These are phyloP conservation scores for Leucopsar rothschildi DNA, from an alignment of 2,113 vertebrate genomes.

Conservation along the genomic window DNA sequence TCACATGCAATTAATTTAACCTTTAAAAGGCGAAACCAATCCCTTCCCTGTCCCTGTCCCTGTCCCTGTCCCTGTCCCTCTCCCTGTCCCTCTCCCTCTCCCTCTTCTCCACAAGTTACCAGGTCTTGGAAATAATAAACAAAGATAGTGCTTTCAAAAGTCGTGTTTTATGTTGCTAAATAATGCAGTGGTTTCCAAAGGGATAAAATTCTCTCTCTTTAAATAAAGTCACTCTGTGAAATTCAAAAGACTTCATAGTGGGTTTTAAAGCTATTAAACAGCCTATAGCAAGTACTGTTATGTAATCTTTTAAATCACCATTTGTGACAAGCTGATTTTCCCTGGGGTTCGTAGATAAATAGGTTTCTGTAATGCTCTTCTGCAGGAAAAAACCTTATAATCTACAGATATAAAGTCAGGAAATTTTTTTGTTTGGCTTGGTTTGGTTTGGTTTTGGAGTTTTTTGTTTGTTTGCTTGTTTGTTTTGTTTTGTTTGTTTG, in stretches of 20 bases:
- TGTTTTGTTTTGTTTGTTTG: too few species aligned
- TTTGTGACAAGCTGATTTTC: neutral
- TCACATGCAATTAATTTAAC: neutral
- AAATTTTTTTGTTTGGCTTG: neutral
- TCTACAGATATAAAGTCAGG: neutral
- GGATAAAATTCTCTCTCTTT: neutral
- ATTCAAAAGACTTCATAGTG: neutral
- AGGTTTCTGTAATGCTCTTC: neutral
- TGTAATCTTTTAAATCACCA: slow-evolving; percentile 17
- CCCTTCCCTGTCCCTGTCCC: too few species aligned
- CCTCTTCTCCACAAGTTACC: neutral
- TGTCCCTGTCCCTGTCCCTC: neutral
- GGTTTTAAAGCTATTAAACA: slow-evolving; percentile 4
- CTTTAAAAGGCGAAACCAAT: neutral
- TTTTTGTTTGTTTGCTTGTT: too few species aligned
- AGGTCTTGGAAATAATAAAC: neutral
- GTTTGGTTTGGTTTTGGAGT: too few species aligned
- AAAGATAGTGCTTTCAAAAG: neutral
- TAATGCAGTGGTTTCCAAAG: neutral
- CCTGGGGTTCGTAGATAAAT: neutral
- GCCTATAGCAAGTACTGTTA: neutral
- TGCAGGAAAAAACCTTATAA: neutral
- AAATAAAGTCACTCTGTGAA: neutral
- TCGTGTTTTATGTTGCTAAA: neutral
- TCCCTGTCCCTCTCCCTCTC: neutral